Percentiles rank a stretch among this genome's conserved stretches.
Conservation (phyloP, 2,113 vertebrate genomes). For the Colaptes auratus region DNA sequence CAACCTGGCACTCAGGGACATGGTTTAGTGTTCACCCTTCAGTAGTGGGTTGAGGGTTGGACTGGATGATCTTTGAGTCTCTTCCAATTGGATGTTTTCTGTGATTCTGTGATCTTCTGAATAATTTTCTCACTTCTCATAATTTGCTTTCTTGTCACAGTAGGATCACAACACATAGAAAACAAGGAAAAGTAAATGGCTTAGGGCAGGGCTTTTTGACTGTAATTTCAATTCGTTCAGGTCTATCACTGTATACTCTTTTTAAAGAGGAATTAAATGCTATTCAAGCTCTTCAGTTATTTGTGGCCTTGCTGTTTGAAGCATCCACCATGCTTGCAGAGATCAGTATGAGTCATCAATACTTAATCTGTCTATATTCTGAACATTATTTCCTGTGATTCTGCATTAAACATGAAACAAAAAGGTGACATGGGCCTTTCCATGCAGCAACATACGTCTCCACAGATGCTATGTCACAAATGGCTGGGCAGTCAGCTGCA, state of each 20-base stretch:
- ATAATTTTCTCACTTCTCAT: not conserved
- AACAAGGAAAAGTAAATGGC: not conserved
- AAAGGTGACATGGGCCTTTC: not conserved
- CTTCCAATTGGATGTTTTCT: too few relatives aligned
- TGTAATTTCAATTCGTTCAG: not conserved
- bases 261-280: not conserved
- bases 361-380: not conserved
- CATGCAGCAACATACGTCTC: not conserved
- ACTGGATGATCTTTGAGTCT: too few relatives aligned
- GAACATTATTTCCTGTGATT: not conserved
- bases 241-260: not conserved
- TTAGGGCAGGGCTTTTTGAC: not conserved
- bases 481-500: not conserved
- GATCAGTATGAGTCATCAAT: not conserved
- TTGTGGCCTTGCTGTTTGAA: not conserved
- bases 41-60: too few relatives aligned
- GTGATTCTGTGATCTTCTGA: too few relatives aligned
- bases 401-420: not conserved
- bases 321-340: not conserved
- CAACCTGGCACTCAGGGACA: too few relatives aligned
- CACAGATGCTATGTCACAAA: accelerated
- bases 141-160: not conserved
- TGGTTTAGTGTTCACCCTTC: too few relatives aligned
- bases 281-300: not conserved
- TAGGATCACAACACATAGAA: not conserved